Percentiles rank a stretch among this genome's conserved stretches.
Conservation (phyloP, 2,113 vertebrate genomes). For the Xiphias gladius region DNA sequence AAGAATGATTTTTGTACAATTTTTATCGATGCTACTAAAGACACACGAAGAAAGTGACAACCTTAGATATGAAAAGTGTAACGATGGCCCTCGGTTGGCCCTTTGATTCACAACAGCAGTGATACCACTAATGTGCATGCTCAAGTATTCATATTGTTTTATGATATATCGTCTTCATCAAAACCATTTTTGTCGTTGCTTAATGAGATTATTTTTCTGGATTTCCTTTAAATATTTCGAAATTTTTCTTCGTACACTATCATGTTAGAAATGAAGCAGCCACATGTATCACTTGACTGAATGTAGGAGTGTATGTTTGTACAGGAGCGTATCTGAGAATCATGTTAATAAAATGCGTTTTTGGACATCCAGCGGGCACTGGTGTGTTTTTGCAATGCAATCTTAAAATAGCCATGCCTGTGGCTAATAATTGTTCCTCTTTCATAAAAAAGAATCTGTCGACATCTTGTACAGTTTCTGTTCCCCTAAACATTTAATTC, state of each 20-base stretch:
- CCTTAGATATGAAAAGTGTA: background rate
- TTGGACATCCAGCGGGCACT: slow-evolving; percentile 26
- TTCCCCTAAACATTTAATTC: slow-evolving; percentile 32
- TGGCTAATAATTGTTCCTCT: slow-evolving; percentile 30
- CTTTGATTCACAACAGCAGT: slow-evolving; percentile 17
- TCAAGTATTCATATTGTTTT: slow-evolving; percentile 29
- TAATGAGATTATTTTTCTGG: slow-evolving; percentile 38
- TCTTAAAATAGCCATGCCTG: slow-evolving; percentile 13
- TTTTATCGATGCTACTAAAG: slow-evolving; percentile 34
- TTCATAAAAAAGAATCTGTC: slow-evolving; percentile 28
- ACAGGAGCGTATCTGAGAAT: slow-evolving; percentile 17
- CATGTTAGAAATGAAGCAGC: slow-evolving; percentile 27
- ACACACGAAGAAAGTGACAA: background rate
- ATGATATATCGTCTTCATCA: background rate
- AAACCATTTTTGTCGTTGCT: slow-evolving; percentile 20
- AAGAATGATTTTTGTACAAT: slow-evolving; percentile 33
- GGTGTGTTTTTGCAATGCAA: background rate
- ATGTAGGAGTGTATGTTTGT: slow-evolving; percentile 44
- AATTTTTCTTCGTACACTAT: background rate
- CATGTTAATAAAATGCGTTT: slow-evolving; percentile 60
- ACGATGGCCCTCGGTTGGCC: too few species aligned
- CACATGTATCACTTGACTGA: slow-evolving; percentile 30
- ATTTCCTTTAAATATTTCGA: slow-evolving; percentile 8
- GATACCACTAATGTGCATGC: slow-evolving; percentile 21
- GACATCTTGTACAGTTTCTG: slow-evolving; percentile 46